Percentiles rank a stretch among this genome's conserved stretches.
These are phyloP conservation scores for Proales similis DNA, from an alignment of 1,140 invertebrate species.

Conservation along the genomic window DNA sequence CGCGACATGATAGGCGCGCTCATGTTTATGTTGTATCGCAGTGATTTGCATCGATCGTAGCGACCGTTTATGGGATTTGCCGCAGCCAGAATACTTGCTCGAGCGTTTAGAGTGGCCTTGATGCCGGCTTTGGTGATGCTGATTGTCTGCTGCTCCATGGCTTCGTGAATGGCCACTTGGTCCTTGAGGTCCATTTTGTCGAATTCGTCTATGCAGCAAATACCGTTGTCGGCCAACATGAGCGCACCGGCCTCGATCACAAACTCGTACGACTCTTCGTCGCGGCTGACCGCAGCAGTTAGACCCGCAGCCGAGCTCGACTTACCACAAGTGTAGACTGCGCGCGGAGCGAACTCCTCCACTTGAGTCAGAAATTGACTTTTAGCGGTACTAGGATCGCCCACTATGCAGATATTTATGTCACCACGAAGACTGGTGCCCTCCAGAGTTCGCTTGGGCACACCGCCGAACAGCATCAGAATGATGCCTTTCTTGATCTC, in stretches of 20 bases:
- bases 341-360: conserved; percentile 84
- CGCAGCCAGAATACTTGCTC: conserved; percentile 93
- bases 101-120: conserved; percentile 86
- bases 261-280: conserved; percentile 95
- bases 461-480: conserved; percentile 94
- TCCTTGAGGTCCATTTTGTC: conserved; percentile 97
- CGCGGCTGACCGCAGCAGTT: conserved; percentile 90
- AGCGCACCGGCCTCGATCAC: conserved; percentile 98
- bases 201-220: conserved; percentile 99
- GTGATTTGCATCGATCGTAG: conserved; percentile 85
- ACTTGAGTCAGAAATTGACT: conserved; percentile 80
- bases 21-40: conserved; percentile 87
- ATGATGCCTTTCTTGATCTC: conserved; percentile 90
- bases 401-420: conserved; percentile 94
- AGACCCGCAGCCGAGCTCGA: conserved; percentile 93
- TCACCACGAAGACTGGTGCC: conserved; percentile 79
- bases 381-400: conserved; percentile 97
- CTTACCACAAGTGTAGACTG: conserved; percentile 97
- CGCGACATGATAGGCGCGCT: conserved; percentile 97
- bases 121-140: conserved; percentile 97
- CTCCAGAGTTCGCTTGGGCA: conserved; percentile 86
- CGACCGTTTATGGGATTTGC: conserved; percentile 92
- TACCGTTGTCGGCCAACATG: conserved; percentile 97
- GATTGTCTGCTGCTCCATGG: conserved; percentile 99
- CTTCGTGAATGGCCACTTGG: conserved; percentile 98